Base-by-base conservation (phyloP, 2,797 vertebrate genomes). In the Lindbergichthys nudifrons region DNA sequence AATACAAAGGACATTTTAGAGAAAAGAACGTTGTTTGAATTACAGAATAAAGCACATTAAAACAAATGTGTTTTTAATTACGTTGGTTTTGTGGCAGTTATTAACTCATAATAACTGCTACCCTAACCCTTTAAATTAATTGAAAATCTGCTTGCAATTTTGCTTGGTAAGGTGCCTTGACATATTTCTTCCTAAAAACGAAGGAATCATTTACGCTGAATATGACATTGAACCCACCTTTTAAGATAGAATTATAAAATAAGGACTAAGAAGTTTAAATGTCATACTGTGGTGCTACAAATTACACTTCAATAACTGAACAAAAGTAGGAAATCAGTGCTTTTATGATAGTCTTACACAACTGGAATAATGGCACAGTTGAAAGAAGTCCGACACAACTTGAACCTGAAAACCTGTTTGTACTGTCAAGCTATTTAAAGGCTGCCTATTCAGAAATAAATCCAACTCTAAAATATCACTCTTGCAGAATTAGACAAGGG, bases 361-460 rank as follows among this genome's bases (percentile, higher is more conserved):
- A 23, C 15, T 15, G 8, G 23, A 70, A 73, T 16, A 59, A 67
- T 11, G 3, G 11, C 14, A 23, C 10, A 3, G 47, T 65, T 50
- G 26, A 14, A 70, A 64, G 5, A 42, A 69, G 11, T 16, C 18
- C 19, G 26, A 63, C 57, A 45, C 10, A 57, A 63, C 41, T 45
- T 5, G 10, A 63, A 41, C 8, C 32, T 9, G 32, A 23, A 19
- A 73, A 61, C 4, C 48, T 54, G 32, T 12, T 53, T 2, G 1
- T 11, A 30, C 18, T 10, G 54, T 30, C 3, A 62, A 66, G 56
- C 52, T 41, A 48, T 46, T 61, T 23, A 30, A 26, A 65, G n/a
- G 16, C 23, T 50, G 18, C 26, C 5, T 46, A 18, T 12, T 70
- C 11, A 47, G 12, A 36, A 7, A 18, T 54, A 39, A 63, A 65